phyloP scores from a whole-genome alignment of 1,140 invertebrate genomes.

The Conopomorpha cramerella region DNA sequence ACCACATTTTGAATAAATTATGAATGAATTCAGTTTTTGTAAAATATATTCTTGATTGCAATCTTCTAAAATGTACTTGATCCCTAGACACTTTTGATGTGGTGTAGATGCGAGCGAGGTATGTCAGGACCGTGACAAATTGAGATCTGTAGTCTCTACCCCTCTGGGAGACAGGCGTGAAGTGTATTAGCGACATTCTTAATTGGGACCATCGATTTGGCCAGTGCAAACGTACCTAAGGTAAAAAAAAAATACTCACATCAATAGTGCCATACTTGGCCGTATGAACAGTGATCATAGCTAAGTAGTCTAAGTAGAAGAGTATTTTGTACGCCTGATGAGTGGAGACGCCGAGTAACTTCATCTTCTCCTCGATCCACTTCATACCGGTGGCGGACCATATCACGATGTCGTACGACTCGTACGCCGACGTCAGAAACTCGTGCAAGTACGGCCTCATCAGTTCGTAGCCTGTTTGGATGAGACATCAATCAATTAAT shows the following conservation, averaged over 20 bases:
- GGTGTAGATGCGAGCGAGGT: no score
- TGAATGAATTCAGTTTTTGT: no score
- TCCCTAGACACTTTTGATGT: no score
- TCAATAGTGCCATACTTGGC: slow-evolving; percentile 88
- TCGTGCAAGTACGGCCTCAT: slow-evolving; percentile 96
- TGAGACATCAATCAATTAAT: no score
- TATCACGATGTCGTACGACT: slow-evolving; percentile 86
- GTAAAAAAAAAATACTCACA: slow-evolving; percentile 59
- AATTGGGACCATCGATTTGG: no score
- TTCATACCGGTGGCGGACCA: slow-evolving; percentile 98
- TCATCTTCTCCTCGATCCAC: slow-evolving; percentile 98
- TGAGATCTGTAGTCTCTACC: no score
- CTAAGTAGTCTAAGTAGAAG: slow-evolving; percentile 88
- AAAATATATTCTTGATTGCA: no score
- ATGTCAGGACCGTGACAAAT: no score
- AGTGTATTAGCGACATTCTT: neutral
- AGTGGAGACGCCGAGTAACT: slow-evolving; percentile 80
- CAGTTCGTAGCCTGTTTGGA: slow-evolving; percentile 69
- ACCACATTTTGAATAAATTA: no score
- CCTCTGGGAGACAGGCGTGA: neutral
- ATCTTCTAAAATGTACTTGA: no score
- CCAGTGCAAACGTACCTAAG: neutral
- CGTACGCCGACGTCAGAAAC: slow-evolving; percentile 90
- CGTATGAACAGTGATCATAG: slow-evolving; percentile 94
- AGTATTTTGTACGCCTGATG: slow-evolving; percentile 90